A percentile compares a stretch with the other conserved stretches of the same genome.
These are phyloP conservation scores for Bolinopsis microptera DNA, from an alignment of 37 sponge, comb jelly and placozoan genomes.

Conservation along the genomic window DNA sequence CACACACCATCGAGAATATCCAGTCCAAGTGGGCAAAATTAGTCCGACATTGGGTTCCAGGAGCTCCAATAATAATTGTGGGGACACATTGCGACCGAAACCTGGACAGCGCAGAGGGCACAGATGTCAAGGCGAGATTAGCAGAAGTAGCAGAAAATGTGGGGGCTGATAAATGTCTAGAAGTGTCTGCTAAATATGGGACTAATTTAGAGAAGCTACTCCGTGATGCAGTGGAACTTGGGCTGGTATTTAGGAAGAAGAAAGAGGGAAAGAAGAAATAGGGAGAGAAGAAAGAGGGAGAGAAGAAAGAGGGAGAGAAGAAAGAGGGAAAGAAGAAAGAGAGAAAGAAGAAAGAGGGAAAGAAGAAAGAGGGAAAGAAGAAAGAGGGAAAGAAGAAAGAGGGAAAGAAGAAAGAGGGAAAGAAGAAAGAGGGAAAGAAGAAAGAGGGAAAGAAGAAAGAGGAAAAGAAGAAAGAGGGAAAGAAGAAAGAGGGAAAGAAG, in stretches of 20 bases:
- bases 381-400: no score
- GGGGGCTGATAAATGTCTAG: not conserved
- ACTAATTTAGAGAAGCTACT: not conserved
- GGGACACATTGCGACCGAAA: not conserved
- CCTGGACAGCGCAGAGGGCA: not conserved
- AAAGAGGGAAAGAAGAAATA: not conserved
- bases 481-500: no score
- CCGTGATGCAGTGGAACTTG: not conserved
- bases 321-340: no score
- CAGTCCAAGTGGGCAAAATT: not conserved
- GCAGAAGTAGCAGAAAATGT: not conserved
- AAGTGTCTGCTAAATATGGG: not conserved
- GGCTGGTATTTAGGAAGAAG: not conserved
- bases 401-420: no score
- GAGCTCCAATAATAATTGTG: not conserved
- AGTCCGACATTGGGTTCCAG: not conserved
- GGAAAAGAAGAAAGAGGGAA: no score
- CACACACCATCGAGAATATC: not conserved
- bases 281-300: no score
- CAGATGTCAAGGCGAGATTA: not conserved
- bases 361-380: no score
- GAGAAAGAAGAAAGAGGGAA: no score
- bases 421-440: no score
- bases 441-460: no score
- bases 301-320: no score